A percentile compares a stretch with the other conserved stretches of the same genome.
These are phyloP conservation scores for Trematocara variabile DNA, from an alignment of 2,113 vertebrate genomes.

Conservation along the genomic window DNA sequence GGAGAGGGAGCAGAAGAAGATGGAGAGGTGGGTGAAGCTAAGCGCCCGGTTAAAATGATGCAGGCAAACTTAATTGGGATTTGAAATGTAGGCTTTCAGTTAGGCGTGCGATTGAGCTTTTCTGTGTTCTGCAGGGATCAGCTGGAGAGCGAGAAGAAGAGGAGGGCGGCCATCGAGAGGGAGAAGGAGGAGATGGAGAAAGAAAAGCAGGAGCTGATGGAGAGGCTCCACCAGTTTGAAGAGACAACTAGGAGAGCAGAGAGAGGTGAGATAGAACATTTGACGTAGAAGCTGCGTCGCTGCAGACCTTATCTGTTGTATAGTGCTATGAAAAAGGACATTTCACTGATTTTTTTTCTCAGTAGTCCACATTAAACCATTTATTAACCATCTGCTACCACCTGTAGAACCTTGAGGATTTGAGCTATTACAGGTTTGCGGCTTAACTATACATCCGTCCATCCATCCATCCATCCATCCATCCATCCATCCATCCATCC, in stretches of 20 bases:
- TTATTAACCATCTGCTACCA: neutral
- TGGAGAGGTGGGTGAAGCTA: constrained; percentile 84
- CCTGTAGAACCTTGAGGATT: rapidly evolving
- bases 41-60: neutral
- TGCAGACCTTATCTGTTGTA: neutral
- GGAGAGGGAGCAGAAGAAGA: constrained; percentile 88
- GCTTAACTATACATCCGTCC: neutral
- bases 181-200: constrained; percentile 89
- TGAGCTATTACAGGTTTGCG: neutral
- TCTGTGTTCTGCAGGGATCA: constrained; percentile 74
- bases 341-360: neutral
- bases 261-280: constrained; percentile 76
- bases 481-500: rapidly evolving
- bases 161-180: constrained; percentile 82
- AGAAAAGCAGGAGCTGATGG: constrained; percentile 88
- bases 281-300: rapidly evolving
- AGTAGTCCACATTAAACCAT: rapidly evolving
- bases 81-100: neutral
- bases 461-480: rapidly evolving
- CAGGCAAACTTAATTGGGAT: neutral
- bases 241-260: constrained; percentile 91
- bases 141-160: constrained; percentile 89
- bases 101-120: neutral
- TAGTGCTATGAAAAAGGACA: rapidly evolving
- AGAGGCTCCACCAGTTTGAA: constrained; percentile 84